These are phyloP conservation scores for Pocillopora meandrina DNA, from an alignment of 92 coral and sea anemone genomes.

Conservation along the genomic window DNA sequence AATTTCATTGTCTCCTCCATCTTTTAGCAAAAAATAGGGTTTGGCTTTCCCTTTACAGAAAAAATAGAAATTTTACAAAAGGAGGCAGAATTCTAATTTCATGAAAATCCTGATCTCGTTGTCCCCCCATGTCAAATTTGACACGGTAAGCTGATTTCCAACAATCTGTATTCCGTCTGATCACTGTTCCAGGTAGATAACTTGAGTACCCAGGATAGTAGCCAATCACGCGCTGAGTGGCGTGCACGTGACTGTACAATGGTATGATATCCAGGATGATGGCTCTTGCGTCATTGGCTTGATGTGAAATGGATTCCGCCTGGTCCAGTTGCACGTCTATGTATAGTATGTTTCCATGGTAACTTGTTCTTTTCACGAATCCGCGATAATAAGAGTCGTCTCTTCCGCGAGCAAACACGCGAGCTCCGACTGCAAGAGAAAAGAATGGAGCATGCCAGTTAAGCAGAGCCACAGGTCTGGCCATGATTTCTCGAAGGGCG, in stretches of 20 bases:
- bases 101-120: constrained; percentile 22
- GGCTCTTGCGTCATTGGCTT: constrained; percentile 36
- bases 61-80: constrained; percentile 1
- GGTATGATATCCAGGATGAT: constrained; percentile 38
- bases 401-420: constrained; percentile 48
- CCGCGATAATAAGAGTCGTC: constrained; percentile 30
- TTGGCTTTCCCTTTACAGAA: background rate
- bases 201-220: constrained; percentile 33
- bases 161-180: constrained; percentile 9
- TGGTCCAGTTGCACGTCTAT: constrained; percentile 42
- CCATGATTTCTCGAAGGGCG: background rate
- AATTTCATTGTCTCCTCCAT: background rate
- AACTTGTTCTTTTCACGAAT: constrained; percentile 15
- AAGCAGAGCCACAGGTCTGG: background rate
- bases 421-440: constrained; percentile 38
- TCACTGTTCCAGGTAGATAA: constrained; percentile 26
- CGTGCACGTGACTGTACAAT: constrained; percentile 27
- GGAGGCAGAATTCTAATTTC: constrained; percentile 43
- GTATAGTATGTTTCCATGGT: constrained; percentile 18
- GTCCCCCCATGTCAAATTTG: constrained; percentile 28
- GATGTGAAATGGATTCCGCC: constrained; percentile 27
- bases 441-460: no score
- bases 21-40: background rate
- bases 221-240: constrained; percentile 52
- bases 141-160: constrained; percentile 23